These are phyloP conservation scores for Spermophilus dauricus DNA, from an alignment of 2,113 vertebrate species.

Conservation along the genomic window DNA sequence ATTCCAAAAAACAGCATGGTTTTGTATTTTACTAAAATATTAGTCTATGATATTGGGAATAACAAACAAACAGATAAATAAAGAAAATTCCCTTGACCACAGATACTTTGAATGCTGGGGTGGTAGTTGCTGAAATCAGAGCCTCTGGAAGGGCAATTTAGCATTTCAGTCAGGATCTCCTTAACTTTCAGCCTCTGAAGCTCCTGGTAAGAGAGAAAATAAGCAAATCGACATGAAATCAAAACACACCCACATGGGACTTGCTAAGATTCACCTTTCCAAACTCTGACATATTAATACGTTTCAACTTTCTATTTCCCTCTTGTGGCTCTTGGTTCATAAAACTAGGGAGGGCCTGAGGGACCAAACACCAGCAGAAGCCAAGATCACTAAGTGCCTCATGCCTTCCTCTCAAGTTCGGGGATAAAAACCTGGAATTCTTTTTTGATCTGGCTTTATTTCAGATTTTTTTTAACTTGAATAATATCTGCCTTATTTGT, in stretches of 20 bases:
- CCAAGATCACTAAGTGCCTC: neutral
- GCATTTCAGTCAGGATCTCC: constrained; percentile 11
- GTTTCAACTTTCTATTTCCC: constrained; percentile 62
- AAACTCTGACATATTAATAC: constrained; percentile 25
- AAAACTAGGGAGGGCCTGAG: neutral
- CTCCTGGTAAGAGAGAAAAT: constrained; percentile 42
- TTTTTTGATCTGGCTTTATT: constrained; percentile 43
- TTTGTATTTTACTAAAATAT: constrained; percentile 23
- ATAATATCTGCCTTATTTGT: neutral
- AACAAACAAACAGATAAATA: constrained; percentile 1
- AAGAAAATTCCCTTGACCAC: neutral
- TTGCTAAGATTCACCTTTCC: constrained; percentile 13
- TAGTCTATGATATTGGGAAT: neutral
- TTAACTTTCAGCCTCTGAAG: constrained; percentile 47
- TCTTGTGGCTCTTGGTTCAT: constrained; percentile 14
- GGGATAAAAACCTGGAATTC: constrained; percentile 23
- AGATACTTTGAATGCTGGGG: neutral
- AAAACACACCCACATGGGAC: constrained; percentile 36
- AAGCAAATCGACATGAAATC: constrained; percentile 61
- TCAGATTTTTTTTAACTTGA: neutral
- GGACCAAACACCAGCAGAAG: constrained; percentile 15
- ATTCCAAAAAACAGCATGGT: neutral
- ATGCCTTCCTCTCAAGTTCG: neutral
- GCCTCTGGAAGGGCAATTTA: neutral
- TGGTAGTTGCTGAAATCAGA: neutral